phyloP scores from a whole-genome alignment of 2,113 vertebrate species.

The Hyperoodon ampullatus region DNA sequence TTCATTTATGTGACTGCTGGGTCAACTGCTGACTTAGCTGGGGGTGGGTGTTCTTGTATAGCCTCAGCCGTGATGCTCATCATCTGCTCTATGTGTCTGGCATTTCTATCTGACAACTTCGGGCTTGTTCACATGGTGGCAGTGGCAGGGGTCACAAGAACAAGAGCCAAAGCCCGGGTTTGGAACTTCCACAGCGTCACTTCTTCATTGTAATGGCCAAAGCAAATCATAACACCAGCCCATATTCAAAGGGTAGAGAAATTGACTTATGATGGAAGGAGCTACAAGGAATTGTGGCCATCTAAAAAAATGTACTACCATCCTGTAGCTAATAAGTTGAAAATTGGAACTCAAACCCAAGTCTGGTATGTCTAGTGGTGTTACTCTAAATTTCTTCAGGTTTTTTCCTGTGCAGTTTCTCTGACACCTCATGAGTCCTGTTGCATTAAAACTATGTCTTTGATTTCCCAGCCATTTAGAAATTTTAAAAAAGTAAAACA shows the following conservation, averaged over 20 bases:
- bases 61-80: neutral
- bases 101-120: neutral
- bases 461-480: neutral
- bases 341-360: neutral
- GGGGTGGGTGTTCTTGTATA: neutral
- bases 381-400: neutral
- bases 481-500: neutral
- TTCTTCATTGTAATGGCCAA: neutral
- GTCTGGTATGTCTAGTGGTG: neutral
- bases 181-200: neutral
- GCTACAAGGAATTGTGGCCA: neutral
- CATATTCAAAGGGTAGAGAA: neutral
- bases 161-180: neutral
- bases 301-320: neutral
- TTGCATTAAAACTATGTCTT: neutral
- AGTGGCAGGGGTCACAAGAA: neutral
- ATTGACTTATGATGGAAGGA: neutral
- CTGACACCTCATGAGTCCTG: neutral
- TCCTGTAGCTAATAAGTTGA: neutral
- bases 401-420: neutral
- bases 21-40: neutral
- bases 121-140: neutral
- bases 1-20: neutral
- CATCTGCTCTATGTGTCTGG: neutral
- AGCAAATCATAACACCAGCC: neutral